Conservation (phyloP, 2,888 invertebrate species). For the Drosophila colorata region DNA sequence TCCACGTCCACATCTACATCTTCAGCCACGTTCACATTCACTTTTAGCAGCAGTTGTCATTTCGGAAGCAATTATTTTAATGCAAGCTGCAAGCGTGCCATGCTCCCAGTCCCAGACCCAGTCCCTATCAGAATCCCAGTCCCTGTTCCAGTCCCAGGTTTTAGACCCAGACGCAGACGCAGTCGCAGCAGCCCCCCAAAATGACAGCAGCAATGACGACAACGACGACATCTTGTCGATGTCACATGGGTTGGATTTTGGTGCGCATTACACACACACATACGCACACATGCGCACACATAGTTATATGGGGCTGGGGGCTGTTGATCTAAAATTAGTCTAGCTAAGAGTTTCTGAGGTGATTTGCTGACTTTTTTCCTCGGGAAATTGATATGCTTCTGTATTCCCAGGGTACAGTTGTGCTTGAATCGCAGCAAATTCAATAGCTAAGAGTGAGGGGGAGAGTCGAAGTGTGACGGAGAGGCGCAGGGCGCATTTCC, state of each 20-base stretch:
- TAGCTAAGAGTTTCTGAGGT: conserved; percentile 62
- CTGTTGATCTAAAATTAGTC: conserved; percentile 67
- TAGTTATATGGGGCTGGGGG: conserved; percentile 4
- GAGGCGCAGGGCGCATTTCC: neutral
- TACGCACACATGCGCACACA: neutral
- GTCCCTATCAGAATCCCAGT: neutral
- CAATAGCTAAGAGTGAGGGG: conserved; percentile 9
- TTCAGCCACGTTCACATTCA: conserved; percentile 37
- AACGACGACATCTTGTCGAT: conserved; percentile 65
- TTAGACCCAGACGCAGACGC: conserved; percentile 23
- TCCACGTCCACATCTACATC: conserved; percentile 9
- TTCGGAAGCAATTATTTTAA: conserved; percentile 84
- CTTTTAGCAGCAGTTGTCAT: conserved; percentile 77
- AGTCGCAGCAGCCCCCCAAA: conserved; percentile 30
- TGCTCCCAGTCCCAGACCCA: conserved; percentile 17
- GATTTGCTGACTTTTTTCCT: conserved; percentile 43
- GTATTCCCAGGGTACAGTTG: conserved; percentile 66
- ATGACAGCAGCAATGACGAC: conserved; percentile 38
- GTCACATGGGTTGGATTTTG: conserved; percentile 61
- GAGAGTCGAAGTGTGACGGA: conserved; percentile 1
- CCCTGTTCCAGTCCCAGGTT: conserved; percentile 9
- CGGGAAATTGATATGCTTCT: conserved; percentile 62
- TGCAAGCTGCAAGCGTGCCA: conserved; percentile 68
- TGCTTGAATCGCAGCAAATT: conserved; percentile 32
- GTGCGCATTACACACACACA: conserved; percentile 18